Evolutionary conservation across 2,113 vertebrate species (phyloP).

Genomic region (Leptobrachium ailaonicum): DNA sequence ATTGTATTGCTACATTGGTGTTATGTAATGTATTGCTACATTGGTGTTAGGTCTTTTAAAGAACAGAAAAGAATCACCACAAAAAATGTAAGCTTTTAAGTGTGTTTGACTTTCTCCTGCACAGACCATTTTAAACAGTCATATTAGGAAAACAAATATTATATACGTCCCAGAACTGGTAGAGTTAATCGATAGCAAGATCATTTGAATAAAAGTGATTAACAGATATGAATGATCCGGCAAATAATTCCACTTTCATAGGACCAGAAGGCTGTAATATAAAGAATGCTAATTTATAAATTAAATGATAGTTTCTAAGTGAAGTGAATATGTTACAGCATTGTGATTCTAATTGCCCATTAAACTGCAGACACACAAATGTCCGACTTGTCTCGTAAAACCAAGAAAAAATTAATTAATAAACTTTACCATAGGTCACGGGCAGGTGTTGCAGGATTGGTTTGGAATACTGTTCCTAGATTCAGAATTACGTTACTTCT

Average conservation of each 20-base stretch:
- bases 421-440: slow-evolving; percentile 15
- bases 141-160: slow-evolving; percentile 8
- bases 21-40: too few relatives aligned
- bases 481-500: too few relatives aligned
- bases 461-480: too few relatives aligned
- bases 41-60: too few relatives aligned
- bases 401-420: slow-evolving; percentile 27
- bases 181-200: slow-evolving; percentile 32
- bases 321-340: slow-evolving; percentile 27
- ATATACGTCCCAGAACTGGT: slow-evolving; percentile 2
- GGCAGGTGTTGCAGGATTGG: background rate
- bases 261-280: slow-evolving; percentile 40
- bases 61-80: too few relatives aligned
- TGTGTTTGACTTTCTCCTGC: too few relatives aligned
- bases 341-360: slow-evolving; percentile 35
- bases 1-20: too few relatives aligned
- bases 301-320: slow-evolving; percentile 38
- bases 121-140: background rate
- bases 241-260: slow-evolving; percentile 39
- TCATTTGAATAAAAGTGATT: slow-evolving; percentile 30
- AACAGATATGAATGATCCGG: slow-evolving; percentile 32
- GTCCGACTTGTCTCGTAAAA: slow-evolving; percentile 27
- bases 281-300: slow-evolving; percentile 44
- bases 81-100: too few relatives aligned
- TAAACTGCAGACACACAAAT: slow-evolving; percentile 37